Evolutionary conservation across 2,113 vertebrate genomes (phyloP), one percentile per base, ranked within the genome.

Genomic region (Jacana jacana): DNA sequence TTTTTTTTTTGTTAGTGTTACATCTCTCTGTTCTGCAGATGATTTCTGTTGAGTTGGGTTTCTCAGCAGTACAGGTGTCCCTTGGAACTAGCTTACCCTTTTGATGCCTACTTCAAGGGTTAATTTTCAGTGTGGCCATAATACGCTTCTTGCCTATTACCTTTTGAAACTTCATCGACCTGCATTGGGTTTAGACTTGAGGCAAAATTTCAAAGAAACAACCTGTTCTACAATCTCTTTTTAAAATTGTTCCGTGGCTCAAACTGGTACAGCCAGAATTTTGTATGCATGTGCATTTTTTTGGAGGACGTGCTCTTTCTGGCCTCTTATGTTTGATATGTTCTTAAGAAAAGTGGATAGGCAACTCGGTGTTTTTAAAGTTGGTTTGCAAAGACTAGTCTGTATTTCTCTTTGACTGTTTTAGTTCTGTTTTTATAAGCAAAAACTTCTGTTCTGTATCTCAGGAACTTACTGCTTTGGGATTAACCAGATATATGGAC

Each of bases 11-110:
- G 91, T 93, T 95, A 1, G 52, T 91, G 83, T 96, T 91, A 79
- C 91, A 76, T 84, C 91, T 96, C 90, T 95, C 79, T 92, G 78
- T 96, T 94, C 81, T 93, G 86, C 78, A 93, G 80, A 22, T 96
- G 93, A 22, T 95, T 96, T 91, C 78, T 91, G 89, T 94, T 89
- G 83, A 81, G 64, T 96, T 94, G 93, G 88, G 94, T 94, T 95
- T 93, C 93, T 96, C 91, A 95, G 94, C 96, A 93, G 93, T 81
- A 69, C 96, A 97, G 93, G 93, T 95, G 95, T 96, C 93, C 95
- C 94, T 95, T 95, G 96, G 95, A 94, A 88, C 91, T 63, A 79
- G 23, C 86, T 87, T 78, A 49, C 88, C 86, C 83, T 94, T 84
- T 40, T 10, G 72, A 65, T 81, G 42, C 77, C 76, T 63, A 27